phyloP scores from a whole-genome alignment of 2,113 vertebrate genomes.

The Neolamprologus sp. region DNA sequence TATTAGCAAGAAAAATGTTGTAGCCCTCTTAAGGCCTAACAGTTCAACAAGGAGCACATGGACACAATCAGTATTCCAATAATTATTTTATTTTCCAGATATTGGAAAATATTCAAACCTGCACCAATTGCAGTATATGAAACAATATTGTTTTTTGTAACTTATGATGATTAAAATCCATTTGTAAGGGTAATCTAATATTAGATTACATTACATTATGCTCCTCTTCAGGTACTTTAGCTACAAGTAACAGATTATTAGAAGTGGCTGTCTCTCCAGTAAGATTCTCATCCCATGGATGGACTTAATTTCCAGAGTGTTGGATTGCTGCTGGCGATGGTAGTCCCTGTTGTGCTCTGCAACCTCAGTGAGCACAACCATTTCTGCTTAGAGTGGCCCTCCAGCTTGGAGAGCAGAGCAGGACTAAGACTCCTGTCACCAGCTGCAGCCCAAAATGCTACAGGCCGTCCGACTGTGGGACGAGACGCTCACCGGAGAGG shows the following conservation, averaged over 20 bases:
- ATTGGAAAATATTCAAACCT: not conserved
- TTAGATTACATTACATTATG: not conserved
- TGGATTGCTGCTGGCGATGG: not conserved
- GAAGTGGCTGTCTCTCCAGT: not conserved
- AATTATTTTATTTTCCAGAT: not conserved
- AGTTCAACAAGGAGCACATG: not conserved
- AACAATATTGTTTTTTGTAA: too few species aligned
- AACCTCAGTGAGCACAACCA: not conserved
- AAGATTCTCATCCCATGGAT: not conserved
- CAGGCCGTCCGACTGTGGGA: not conserved
- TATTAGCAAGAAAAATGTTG: not conserved
- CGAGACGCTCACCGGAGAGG: not conserved
- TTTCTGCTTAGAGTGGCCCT: not conserved
- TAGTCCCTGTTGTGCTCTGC: not conserved
- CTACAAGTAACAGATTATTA: not conserved
- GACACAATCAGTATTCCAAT: not conserved
- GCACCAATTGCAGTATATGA: not conserved
- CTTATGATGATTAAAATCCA: not conserved
- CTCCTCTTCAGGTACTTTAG: not conserved
- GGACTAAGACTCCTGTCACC: not conserved
- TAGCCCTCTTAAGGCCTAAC: not conserved
- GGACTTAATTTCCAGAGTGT: not conserved
- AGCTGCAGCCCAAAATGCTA: not conserved
- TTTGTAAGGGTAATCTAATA: not conserved
- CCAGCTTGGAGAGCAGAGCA: not conserved